Conservation (phyloP, 2,113 vertebrate genomes). For the Pelecanoides urinatrix region DNA sequence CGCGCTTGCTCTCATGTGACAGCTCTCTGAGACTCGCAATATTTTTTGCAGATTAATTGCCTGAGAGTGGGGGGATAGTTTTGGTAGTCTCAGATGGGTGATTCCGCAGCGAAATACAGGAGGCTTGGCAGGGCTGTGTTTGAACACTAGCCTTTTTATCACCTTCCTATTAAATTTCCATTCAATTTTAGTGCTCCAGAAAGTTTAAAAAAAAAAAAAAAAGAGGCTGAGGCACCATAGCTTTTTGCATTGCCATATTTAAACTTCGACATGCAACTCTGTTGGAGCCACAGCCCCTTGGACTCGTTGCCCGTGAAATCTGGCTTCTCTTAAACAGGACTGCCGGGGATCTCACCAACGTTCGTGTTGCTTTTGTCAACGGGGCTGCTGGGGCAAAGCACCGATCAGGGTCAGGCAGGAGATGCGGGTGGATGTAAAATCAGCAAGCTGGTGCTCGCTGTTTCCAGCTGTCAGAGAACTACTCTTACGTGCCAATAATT, state of each 20-base stretch:
- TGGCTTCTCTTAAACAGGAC: background rate
- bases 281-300: background rate
- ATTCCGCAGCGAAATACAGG: background rate
- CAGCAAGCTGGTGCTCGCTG: too few relatives aligned
- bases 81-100: background rate
- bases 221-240: background rate
- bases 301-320: background rate
- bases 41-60: background rate
- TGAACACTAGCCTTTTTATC: background rate
- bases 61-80: background rate
- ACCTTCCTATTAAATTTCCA: background rate
- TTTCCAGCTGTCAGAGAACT: background rate
- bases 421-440: background rate
- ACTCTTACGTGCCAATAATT: background rate
- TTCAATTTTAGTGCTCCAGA: background rate
- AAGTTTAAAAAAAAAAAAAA: background rate
- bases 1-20: accelerated
- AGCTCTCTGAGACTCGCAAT: background rate
- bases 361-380: too few relatives aligned
- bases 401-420: accelerated
- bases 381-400: background rate
- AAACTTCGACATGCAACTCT: background rate
- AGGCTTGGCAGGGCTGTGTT: background rate
- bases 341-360: accelerated
- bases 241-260: background rate